phyloP scores from a whole-genome alignment of 2,888 invertebrate species.

The Drosophila cracens region DNA sequence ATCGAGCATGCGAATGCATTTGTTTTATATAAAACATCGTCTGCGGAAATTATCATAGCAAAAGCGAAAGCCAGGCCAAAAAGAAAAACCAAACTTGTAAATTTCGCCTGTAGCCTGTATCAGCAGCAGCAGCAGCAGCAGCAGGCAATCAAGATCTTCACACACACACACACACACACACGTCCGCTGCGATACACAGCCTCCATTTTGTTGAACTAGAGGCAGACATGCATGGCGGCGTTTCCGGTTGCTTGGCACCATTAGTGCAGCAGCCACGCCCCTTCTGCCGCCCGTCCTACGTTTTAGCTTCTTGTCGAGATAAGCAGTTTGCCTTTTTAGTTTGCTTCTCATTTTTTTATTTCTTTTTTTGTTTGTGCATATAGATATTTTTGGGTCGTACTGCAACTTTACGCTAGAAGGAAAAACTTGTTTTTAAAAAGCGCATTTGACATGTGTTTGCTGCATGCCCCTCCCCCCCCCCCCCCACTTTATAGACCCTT shows the following conservation, averaged over 20 bases:
- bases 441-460: conserved; percentile 80
- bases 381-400: conserved; percentile 20
- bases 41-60: conserved; percentile 78
- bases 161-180: conserved; percentile 26
- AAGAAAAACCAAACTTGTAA: conserved; percentile 45
- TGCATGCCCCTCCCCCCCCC: no score
- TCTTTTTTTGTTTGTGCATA: conserved; percentile 9
- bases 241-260: conserved; percentile 82
- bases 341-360: background rate
- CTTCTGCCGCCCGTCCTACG: conserved; percentile 20
- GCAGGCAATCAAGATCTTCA: conserved; percentile 77
- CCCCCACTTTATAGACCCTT: accelerated
- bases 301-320: conserved; percentile 76
- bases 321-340: conserved; percentile 62
- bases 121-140: conserved; percentile 35
- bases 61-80: conserved; percentile 23
- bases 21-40: conserved; percentile 65
- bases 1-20: conserved; percentile 67
- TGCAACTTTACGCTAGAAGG: conserved; percentile 71
- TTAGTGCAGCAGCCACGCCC: conserved; percentile 76
- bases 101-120: conserved; percentile 48
- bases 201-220: conserved; percentile 71
- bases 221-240: conserved; percentile 80
- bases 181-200: conserved; percentile 63
- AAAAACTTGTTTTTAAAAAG: conserved; percentile 78